Evolutionary conservation across 2,797 vertebrate genomes (phyloP).

Genomic region (Trachurus trachurus): DNA sequence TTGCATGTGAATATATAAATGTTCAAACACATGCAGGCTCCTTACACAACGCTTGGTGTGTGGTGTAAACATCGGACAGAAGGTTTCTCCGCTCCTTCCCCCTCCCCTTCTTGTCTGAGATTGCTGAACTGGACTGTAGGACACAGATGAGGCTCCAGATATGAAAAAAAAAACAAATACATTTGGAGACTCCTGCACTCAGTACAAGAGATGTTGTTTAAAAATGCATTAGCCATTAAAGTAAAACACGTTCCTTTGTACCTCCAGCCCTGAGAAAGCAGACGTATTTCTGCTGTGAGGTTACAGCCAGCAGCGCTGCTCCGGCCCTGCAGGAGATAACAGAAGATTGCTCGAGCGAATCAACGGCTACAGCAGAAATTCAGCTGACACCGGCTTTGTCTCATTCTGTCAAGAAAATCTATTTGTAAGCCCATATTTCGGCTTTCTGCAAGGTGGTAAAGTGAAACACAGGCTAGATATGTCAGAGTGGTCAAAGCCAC

Average conservation of each 20-base stretch:
- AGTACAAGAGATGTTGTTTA: constrained; percentile 56
- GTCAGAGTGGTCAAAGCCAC: neutral
- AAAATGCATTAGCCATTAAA: constrained; percentile 77
- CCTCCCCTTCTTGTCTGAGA: constrained; percentile 26
- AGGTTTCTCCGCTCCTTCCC: neutral
- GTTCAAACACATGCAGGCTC: neutral
- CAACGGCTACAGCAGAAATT: constrained; percentile 62
- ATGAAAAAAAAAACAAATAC: constrained; percentile 26
- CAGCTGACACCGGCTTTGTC: constrained; percentile 69
- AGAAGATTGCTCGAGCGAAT: constrained; percentile 52
- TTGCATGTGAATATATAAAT: constrained; percentile 16
- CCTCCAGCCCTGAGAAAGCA: constrained; percentile 37
- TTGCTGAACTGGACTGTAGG: constrained; percentile 17
- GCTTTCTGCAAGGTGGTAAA: constrained; percentile 36
- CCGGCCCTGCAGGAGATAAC: constrained; percentile 50
- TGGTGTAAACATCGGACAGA: neutral
- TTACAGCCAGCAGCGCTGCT: constrained; percentile 30
- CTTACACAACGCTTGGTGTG: neutral
- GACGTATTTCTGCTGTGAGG: constrained; percentile 41
- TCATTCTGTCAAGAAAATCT: constrained; percentile 60
- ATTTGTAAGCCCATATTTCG: constrained; percentile 29
- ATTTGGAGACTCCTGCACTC: constrained; percentile 31
- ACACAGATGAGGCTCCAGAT: constrained; percentile 48
- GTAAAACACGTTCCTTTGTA: constrained; percentile 62
- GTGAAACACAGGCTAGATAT: constrained; percentile 34